A percentile compares a stretch with the other conserved stretches of the same genome.
Conservation (phyloP, 37 sponge, comb jelly and placozoan species). For the Lycopodina hypogea region DNA sequence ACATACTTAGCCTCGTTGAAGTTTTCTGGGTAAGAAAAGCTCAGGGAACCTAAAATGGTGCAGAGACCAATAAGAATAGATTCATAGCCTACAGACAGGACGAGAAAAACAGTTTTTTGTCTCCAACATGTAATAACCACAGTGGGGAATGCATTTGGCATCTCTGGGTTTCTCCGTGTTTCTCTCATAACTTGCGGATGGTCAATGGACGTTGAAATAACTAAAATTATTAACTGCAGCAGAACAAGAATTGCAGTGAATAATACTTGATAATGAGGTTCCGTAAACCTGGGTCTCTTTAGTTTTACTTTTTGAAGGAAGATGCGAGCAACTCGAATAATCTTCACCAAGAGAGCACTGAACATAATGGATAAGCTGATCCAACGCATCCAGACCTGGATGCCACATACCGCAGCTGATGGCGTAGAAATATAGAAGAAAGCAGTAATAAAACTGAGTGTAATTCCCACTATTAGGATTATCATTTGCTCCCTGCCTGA, state of each 20-base stretch:
- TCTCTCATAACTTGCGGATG: conserved; percentile 17
- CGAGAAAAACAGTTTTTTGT: conserved; percentile 21
- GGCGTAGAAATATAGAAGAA: conserved; percentile 59
- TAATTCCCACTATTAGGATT: conserved; percentile 56
- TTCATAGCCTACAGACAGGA: conserved; percentile 42
- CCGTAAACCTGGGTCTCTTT: conserved; percentile 52
- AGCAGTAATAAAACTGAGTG: conserved; percentile 39
- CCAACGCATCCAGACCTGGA: conserved; percentile 64
- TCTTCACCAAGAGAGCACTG: conserved; percentile 77
- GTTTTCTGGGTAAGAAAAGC: conserved; percentile 70
- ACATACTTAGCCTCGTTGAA: conserved; percentile 77
- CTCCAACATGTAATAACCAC: conserved; percentile 41
- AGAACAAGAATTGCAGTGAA: conserved; percentile 59
- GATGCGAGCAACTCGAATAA: conserved; percentile 71
- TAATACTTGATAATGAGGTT: conserved; percentile 53
- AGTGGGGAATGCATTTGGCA: conserved; percentile 18
- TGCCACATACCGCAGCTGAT: conserved; percentile 35
- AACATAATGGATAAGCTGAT: conserved; percentile 65
- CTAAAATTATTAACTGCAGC: conserved; percentile 36
- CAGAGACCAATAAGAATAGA: conserved; percentile 46
- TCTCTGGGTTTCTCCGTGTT: background rate
- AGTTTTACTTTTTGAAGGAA: conserved; percentile 26
- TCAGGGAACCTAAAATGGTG: conserved; percentile 58
- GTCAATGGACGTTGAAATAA: conserved; percentile 18
- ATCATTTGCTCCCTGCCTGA: conserved; percentile 81